Evolutionary conservation across 2,113 vertebrate genomes (phyloP).

Genomic region (Dinomys branickii): DNA sequence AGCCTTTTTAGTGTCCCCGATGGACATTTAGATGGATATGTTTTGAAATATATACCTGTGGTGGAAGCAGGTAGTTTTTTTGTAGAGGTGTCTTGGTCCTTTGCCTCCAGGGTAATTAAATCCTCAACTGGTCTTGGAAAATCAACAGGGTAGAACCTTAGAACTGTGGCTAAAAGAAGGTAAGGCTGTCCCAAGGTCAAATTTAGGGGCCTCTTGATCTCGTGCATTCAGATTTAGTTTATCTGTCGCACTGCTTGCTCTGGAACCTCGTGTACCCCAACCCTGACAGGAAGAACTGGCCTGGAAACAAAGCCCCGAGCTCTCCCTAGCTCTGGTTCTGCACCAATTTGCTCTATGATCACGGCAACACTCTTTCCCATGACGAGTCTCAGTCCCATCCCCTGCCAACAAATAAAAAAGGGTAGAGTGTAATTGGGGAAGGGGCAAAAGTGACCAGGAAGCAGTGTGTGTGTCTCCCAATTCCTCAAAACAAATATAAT

Average conservation of each 20-base stretch:
- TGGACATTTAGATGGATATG: accelerated
- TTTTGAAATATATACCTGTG: background rate
- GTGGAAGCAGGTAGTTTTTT: background rate
- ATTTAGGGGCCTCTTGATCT: no score
- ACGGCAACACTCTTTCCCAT: accelerated
- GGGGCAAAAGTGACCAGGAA: background rate
- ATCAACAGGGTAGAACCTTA: background rate
- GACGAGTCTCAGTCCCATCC: background rate
- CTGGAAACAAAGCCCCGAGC: background rate
- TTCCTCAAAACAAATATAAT: background rate
- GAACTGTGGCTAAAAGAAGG: background rate
- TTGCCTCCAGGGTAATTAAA: background rate
- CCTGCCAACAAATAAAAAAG: background rate
- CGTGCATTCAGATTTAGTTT: background rate
- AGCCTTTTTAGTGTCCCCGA: background rate
- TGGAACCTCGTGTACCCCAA: background rate
- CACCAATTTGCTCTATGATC: background rate
- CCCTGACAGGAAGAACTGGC: background rate
- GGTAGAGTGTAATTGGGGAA: background rate
- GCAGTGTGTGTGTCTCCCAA: background rate
- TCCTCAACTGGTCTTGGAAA: background rate
- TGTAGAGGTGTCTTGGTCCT: background rate
- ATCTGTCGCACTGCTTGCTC: background rate
- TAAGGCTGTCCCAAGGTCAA: background rate
- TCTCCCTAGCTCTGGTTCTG: background rate